Evolutionary conservation across 2,888 invertebrate genomes (phyloP), one percentile per base, ranked within the genome.

Genomic region (Nipponacmea schrenckii): DNA sequence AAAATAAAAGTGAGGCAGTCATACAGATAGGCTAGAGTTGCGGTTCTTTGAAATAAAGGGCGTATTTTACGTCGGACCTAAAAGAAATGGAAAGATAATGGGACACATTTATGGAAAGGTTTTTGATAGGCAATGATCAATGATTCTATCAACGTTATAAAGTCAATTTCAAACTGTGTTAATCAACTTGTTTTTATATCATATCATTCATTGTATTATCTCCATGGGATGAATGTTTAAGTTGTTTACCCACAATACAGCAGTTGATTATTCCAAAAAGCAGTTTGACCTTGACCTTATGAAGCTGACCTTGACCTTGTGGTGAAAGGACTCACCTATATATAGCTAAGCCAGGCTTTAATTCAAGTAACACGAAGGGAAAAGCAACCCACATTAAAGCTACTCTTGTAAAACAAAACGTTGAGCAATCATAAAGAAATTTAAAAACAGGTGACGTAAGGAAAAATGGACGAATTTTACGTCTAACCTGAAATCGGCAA

Each of bases 361-460:
- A 93, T 86, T 97, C 95, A 84, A 98, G 92, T 76, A 97, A 90
- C 74, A 97, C 93, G 90, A 98, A 98, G 79, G 96, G 94, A 89
- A 96, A 95, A 64, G 96, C 95, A 69, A 94, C 91, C 88, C 98
- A 98, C 48, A 94, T 94, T 92, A 98, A 93, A 74, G 94, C 92
- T 67, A 96, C 88, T 81, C 96, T 92, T 26, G 97, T 96, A 62
- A 93, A 92, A 44, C 94, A 85, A 87, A 95, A 94, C 62, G 97
- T 95, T 73, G 94, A 82, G 69, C 92, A 90, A 89, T 98, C 96
- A 89, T 98, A 98, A 79, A 94, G 27, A 45, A 74, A 69, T 65
- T 77, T 77, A 46, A 72, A 65, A 48, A 48, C 56, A 8, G 72
- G 50, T 20, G 80, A 81, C 44, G 70, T 73, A 75, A 89, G 87